Evolutionary conservation across 2,113 vertebrate species (phyloP).

Genomic region (Datnioides undecimradiatus): DNA sequence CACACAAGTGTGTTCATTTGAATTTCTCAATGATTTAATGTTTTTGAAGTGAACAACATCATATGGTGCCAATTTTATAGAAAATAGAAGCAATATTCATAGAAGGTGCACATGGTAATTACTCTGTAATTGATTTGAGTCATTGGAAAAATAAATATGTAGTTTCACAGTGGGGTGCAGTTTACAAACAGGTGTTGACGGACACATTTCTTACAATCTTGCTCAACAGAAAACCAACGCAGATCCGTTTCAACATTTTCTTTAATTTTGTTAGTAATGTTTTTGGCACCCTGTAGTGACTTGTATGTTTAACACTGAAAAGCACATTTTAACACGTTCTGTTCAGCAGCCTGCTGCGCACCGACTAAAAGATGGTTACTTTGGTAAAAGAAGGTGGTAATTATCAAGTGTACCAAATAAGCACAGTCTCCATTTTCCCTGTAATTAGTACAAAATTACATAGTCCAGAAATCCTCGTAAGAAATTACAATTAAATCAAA

Average conservation of each 20-base stretch:
- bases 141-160: not conserved
- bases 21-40: not conserved
- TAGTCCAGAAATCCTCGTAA: not conserved
- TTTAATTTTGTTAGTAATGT: not conserved
- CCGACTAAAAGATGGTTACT: slow-evolving; percentile 3
- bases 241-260: not conserved
- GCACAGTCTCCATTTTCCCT: not conserved
- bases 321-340: not conserved
- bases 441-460: slow-evolving; percentile 11
- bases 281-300: not conserved
- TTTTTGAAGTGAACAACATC: not conserved
- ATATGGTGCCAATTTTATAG: not conserved
- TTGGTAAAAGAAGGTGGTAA: slow-evolving; percentile 23
- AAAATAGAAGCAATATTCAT: not conserved
- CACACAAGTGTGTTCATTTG: not conserved
- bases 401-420: slow-evolving; percentile 4
- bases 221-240: no score
- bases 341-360: not conserved
- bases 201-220: not conserved
- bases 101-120: not conserved
- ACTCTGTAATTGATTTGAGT: not conserved
- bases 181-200: not conserved
- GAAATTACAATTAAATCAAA: not conserved
- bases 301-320: not conserved
- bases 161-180: no score